Percentiles rank a stretch among this genome's conserved stretches.
Evolutionary conservation across 2,888 invertebrate species (phyloP).

Genomic region (Elaeidobius kamerunicus): DNA sequence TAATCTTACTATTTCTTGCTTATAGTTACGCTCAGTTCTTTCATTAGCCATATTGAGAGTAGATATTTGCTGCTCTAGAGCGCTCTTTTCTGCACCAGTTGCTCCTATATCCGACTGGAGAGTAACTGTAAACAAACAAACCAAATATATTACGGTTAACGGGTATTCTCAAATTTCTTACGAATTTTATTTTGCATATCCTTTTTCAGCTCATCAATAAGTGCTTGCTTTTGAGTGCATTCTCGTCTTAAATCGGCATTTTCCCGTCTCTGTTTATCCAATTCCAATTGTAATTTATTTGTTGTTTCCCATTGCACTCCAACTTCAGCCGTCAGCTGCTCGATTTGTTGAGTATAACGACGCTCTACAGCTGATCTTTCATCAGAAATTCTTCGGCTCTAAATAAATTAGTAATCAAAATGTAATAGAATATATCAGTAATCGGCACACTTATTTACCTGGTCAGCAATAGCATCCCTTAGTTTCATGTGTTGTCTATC

Average conservation of each 20-base stretch:
- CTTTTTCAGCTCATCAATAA: conserved; percentile 76
- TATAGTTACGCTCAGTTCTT: conserved; percentile 69
- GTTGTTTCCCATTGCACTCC: conserved; percentile 79
- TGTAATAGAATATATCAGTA: too few species aligned
- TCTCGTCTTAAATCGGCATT: conserved; percentile 76
- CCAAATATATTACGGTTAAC: background rate
- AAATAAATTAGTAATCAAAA: background rate
- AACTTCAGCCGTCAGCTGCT: conserved; percentile 75
- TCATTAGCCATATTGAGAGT: conserved; percentile 63
- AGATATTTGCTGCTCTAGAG: conserved; percentile 76
- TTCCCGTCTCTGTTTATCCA: conserved; percentile 75
- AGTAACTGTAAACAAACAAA: conserved; percentile 54
- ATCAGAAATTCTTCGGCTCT: conserved; percentile 61
- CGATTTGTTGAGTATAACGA: conserved; percentile 69
- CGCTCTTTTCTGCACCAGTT: conserved; percentile 73
- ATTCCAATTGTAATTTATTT: conserved; percentile 70
- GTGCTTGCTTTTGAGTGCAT: conserved; percentile 67
- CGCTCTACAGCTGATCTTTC: conserved; percentile 71
- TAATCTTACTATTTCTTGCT: conserved; percentile 70
- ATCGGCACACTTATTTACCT: conserved; percentile 47
- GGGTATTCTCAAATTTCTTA: conserved; percentile 40
- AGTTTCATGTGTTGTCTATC: conserved; percentile 73
- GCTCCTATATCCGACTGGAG: conserved; percentile 76
- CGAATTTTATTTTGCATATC: conserved; percentile 75
- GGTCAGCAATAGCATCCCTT: conserved; percentile 72